Percentiles rank a stretch among this genome's conserved stretches.
phyloP scores from a whole-genome alignment of 1,140 invertebrate species.

The Aradophagus sp. region DNA sequence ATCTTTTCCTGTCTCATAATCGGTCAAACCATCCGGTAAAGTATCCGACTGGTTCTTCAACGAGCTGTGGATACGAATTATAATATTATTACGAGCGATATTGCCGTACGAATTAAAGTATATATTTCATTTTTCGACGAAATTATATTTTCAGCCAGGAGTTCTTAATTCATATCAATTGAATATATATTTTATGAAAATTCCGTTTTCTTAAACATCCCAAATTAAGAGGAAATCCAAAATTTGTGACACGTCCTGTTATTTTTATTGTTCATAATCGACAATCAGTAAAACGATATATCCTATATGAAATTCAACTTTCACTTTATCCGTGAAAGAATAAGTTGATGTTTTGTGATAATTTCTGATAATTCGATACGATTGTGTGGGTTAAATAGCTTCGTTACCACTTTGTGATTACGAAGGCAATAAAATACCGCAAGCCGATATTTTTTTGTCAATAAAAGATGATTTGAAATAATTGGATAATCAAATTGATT shows the following conservation, averaged over 20 bases:
- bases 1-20: too few species aligned
- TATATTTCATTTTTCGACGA: too few species aligned
- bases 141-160: too few species aligned
- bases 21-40: too few species aligned
- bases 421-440: neutral
- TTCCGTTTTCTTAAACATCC: too few species aligned
- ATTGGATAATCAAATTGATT: too few species aligned
- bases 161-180: too few species aligned
- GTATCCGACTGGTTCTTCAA: too few species aligned
- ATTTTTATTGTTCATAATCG: conserved; percentile 52
- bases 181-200: too few species aligned
- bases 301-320: conserved; percentile 64
- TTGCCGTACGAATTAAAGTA: too few species aligned
- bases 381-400: conserved; percentile 4
- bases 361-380: conserved; percentile 14
- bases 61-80: too few species aligned
- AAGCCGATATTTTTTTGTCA: neutral
- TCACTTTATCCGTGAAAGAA: conserved; percentile 32
- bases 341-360: conserved; percentile 16
- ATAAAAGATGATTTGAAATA: neutral
- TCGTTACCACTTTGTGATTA: neutral
- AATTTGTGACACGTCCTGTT: conserved; percentile 12
- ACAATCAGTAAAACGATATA: conserved; percentile 71
- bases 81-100: too few species aligned
- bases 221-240: conserved; percentile 35